phyloP scores from a whole-genome alignment of 2,888 invertebrate species.

The Ochropleura plecta region DNA sequence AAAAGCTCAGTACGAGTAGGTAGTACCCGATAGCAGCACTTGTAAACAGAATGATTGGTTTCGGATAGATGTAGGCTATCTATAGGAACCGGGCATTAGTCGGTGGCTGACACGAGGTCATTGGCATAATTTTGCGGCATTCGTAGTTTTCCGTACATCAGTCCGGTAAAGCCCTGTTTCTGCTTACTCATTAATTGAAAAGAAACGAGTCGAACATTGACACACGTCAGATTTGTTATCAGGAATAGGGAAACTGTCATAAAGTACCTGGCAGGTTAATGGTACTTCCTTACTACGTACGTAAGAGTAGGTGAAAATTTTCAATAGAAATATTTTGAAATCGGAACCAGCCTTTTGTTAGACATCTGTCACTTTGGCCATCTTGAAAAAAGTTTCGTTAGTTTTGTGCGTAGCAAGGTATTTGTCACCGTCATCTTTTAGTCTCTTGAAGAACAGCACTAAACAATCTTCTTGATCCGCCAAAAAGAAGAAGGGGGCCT shows the following conservation, averaged over 20 bases:
- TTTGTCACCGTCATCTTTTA: background rate
- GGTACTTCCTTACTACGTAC: background rate
- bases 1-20: conserved; percentile 23
- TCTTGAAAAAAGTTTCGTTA: background rate
- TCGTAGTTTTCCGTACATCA: conserved; percentile 51
- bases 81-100: conserved; percentile 45
- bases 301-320: background rate
- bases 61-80: conserved; percentile 45
- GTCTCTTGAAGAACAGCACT: background rate
- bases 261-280: background rate
- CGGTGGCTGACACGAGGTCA: conserved; percentile 48
- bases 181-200: conserved; percentile 26
- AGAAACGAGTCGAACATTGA: conserved; percentile 23
- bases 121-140: conserved; percentile 48
- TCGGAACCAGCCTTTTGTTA: background rate
- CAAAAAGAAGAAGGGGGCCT: too few species aligned
- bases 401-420: background rate
- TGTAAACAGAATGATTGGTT: conserved; percentile 54
- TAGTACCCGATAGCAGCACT: conserved; percentile 27
- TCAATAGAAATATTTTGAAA: background rate
- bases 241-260: conserved; percentile 4
- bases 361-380: background rate
- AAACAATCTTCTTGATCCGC: background rate
- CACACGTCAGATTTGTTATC: conserved; percentile 28
- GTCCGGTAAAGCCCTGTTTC: conserved; percentile 35